Base-by-base conservation (phyloP, 2,797 vertebrate genomes). In the Micropoecilia bifurca region DNA sequence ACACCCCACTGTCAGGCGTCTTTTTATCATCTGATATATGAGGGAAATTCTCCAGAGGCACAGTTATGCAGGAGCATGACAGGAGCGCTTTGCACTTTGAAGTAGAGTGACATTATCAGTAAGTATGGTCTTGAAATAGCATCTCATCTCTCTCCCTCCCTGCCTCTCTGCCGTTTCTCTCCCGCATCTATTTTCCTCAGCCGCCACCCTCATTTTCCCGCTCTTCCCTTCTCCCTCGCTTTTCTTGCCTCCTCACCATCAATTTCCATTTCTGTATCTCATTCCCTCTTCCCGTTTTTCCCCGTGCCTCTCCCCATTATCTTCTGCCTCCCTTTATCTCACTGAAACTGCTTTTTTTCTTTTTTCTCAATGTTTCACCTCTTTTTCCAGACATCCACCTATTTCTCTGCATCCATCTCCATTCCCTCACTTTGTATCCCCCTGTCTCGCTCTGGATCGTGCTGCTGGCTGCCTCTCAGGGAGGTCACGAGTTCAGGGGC, bases 21-120 rank as follows among this genome's bases (percentile, higher is more conserved):
- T 83, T 91, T 91, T 91, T 92, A 90, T 95, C 92, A 90, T 94
- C 91, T 93, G 91, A 96, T 95, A 95, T 92, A 82, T 85, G 90
- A 87, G 89, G 43, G 85, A 88, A 89, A 94, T 91, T 93, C 95
- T 95, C 95, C 85, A 86, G 93, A 89, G 94, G 89, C 87, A 73
- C 85, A 85, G 88, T 85, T 88, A 84, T 73, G 88, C 91, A 88
- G 89, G 90, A 93, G 91, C 90, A 89, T 94, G 93, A 93, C 92
- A 93, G 92, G 84, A 91, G 88, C 88, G 93, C 93, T 94, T 94
- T 94, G 93, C 94, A 92, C 94, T 95, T 96, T 96, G 95, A 95
- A 95, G 95, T 93, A 90, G 93, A 94, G 92, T 94, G 95, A 96
- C 95, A 95, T 95, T 96, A 96, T 96, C 94, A 93, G 92, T 92